Conservation (phyloP, 2,113 vertebrate species). For the Seriola rivoliana region DNA sequence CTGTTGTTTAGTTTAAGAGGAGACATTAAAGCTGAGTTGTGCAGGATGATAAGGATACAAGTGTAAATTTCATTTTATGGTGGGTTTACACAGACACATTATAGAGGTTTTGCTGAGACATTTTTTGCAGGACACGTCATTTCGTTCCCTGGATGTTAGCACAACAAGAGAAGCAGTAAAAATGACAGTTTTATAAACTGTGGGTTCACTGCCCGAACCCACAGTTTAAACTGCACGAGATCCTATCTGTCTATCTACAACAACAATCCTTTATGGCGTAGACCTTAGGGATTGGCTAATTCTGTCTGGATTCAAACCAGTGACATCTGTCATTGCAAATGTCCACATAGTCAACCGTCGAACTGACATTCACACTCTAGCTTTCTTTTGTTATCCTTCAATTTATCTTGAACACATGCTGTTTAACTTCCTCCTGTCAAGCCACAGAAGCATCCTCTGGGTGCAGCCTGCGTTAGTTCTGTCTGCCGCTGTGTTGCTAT, state of each 20-base stretch:
- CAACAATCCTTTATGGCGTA: background rate
- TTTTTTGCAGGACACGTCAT: background rate
- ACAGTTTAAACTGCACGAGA: background rate
- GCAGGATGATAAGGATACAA: background rate
- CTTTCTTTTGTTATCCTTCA: slow-evolving; percentile 11
- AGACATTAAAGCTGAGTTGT: slow-evolving; percentile 1
- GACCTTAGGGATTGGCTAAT: background rate
- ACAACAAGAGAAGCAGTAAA: slow-evolving; percentile 1
- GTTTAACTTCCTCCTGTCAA: slow-evolving; percentile 59
- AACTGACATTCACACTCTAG: background rate
- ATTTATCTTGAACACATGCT: slow-evolving; percentile 41
- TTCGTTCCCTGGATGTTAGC: slow-evolving; percentile 5
- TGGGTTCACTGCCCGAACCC: background rate
- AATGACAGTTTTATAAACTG: background rate
- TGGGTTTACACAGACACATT: background rate
- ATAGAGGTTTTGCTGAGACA: background rate
- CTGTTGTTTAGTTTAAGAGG: background rate
- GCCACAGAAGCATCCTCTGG: slow-evolving; percentile 53
- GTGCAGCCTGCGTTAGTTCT: slow-evolving; percentile 35
- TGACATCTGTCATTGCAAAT: slow-evolving; percentile 6
- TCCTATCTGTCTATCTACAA: background rate
- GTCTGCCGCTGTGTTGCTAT: slow-evolving; percentile 67
- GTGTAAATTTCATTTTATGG: background rate
- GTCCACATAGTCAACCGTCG: background rate
- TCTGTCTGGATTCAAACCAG: slow-evolving; percentile 13